Evolutionary conservation across 23 tunicate species (phyloP).

Genomic region (Trididemnum clinides): DNA sequence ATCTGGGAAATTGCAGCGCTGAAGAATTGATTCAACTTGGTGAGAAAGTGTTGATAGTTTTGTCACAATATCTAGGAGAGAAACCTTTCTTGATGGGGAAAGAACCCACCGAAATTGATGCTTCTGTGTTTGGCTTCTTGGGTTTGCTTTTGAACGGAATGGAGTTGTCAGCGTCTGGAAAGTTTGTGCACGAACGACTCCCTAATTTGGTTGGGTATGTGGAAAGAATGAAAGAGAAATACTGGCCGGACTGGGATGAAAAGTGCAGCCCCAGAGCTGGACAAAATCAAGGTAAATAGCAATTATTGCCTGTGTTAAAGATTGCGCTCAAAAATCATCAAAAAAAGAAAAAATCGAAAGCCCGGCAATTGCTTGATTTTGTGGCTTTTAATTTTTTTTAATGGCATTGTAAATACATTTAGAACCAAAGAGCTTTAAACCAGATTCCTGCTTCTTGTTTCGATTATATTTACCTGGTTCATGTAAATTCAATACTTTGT

Average conservation of each 20-base stretch:
- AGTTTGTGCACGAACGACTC: conserved; percentile 1
- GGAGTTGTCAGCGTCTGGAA: not conserved
- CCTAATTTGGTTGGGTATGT: conserved; percentile 43
- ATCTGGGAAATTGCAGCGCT: not conserved
- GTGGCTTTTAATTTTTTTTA: too few relatives aligned
- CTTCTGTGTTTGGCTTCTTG: conserved; percentile 52
- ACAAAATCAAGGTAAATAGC: too few relatives aligned
- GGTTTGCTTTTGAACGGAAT: conserved; percentile 12
- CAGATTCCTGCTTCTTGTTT: too few relatives aligned
- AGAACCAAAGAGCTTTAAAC: too few relatives aligned
- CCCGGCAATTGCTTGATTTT: too few relatives aligned
- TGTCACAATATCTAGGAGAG: conserved; percentile 50
- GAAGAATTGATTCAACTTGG: conserved; percentile 43
- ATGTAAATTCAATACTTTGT: too few relatives aligned
- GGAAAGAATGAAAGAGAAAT: conserved; percentile 45
- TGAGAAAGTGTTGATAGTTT: conserved; percentile 15
- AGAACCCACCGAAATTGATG: conserved; percentile 50
- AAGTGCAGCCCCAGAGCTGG: conserved; percentile 6
- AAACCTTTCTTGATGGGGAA: conserved; percentile 61
- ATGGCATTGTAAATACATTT: too few relatives aligned
- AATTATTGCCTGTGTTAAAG: too few relatives aligned
- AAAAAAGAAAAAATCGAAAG: too few relatives aligned
- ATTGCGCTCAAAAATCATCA: too few relatives aligned
- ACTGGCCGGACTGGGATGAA: conserved; percentile 62
- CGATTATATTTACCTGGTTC: too few relatives aligned